These are phyloP conservation scores for Aricia artaxerxes DNA, from an alignment of 2,888 invertebrate species.

Conservation along the genomic window DNA sequence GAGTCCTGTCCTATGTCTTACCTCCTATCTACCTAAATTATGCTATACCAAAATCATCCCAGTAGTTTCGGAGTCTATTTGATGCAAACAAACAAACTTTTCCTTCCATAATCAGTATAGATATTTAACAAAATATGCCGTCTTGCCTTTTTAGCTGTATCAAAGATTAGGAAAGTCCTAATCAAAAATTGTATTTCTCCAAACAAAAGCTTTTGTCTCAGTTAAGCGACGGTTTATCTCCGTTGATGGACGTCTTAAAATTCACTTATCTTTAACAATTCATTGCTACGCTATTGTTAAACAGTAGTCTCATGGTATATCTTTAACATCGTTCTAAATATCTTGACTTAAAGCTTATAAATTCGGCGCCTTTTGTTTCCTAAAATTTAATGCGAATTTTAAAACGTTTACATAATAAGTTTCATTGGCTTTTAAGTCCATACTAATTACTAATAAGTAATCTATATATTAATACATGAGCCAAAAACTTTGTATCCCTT, in stretches of 20 bases:
- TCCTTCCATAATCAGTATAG: too few species aligned
- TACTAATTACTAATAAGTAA: not conserved
- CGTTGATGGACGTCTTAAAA: slow-evolving; percentile 45
- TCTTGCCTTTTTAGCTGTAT: not conserved
- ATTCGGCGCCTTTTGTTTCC: slow-evolving; percentile 36
- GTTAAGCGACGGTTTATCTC: slow-evolving; percentile 30
- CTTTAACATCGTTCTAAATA: slow-evolving; percentile 50
- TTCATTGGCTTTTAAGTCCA: too few species aligned
- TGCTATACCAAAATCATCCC: too few species aligned
- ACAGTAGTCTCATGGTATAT: slow-evolving; percentile 66
- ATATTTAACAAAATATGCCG: too few species aligned
- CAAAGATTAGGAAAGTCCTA: not conserved
- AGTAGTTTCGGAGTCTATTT: too few species aligned
- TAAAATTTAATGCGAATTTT: not conserved
- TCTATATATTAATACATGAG: too few species aligned
- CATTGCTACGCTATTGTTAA: slow-evolving; percentile 72
- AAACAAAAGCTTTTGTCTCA: slow-evolving; percentile 31
- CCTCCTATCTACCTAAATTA: too few species aligned
- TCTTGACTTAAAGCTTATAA: slow-evolving; percentile 39
- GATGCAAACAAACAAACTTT: too few species aligned
- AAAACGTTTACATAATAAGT: not conserved
- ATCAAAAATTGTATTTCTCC: slow-evolving; percentile 9
- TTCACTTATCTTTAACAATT: slow-evolving; percentile 56
- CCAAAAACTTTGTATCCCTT: too few species aligned
- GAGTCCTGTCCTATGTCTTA: too few species aligned